These are phyloP conservation scores for Scaptomyza reducta DNA, from an alignment of 2,888 invertebrate genomes.

Conservation along the genomic window DNA sequence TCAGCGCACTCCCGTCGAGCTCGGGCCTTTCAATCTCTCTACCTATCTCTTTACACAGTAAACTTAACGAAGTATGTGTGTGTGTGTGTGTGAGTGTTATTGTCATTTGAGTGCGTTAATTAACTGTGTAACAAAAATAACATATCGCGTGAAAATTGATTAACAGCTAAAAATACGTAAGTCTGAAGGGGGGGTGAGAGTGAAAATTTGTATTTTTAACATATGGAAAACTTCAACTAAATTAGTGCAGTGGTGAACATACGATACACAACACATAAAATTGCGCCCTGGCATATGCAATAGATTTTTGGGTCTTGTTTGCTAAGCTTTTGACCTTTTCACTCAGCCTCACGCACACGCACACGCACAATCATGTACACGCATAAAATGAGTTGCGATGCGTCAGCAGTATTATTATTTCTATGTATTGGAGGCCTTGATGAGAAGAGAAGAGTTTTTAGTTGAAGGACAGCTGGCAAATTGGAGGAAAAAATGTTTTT, in stretches of 20 bases:
- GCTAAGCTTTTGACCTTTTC: constrained; percentile 64
- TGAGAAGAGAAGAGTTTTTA: not conserved
- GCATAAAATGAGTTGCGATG: constrained; percentile 14
- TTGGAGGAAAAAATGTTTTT: not conserved
- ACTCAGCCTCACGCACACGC: constrained; percentile 21
- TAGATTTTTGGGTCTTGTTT: constrained; percentile 41
- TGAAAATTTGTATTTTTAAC: constrained; percentile 40
- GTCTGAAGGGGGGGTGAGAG: not conserved
- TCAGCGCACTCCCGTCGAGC: constrained; percentile 63
- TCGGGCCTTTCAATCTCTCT: constrained; percentile 43
- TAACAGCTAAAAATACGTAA: constrained; percentile 26
- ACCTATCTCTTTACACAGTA: not conserved
- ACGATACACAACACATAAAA: constrained; percentile 14
- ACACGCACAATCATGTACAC: constrained; percentile 9
- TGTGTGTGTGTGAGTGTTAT: constrained; percentile 22
- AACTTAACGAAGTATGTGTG: constrained; percentile 12
- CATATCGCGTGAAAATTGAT: constrained; percentile 59
- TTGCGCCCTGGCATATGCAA: constrained; percentile 61
- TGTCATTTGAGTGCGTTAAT: constrained; percentile 34
- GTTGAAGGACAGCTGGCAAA: constrained; percentile 31
- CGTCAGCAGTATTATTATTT: constrained; percentile 38
- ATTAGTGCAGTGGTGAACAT: constrained; percentile 23
- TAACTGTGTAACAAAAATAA: constrained; percentile 31
- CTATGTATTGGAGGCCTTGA: not conserved
- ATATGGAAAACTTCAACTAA: constrained; percentile 54